These are phyloP conservation scores for Varanus salvator DNA, from an alignment of 2,113 vertebrate species.

Conservation along the genomic window DNA sequence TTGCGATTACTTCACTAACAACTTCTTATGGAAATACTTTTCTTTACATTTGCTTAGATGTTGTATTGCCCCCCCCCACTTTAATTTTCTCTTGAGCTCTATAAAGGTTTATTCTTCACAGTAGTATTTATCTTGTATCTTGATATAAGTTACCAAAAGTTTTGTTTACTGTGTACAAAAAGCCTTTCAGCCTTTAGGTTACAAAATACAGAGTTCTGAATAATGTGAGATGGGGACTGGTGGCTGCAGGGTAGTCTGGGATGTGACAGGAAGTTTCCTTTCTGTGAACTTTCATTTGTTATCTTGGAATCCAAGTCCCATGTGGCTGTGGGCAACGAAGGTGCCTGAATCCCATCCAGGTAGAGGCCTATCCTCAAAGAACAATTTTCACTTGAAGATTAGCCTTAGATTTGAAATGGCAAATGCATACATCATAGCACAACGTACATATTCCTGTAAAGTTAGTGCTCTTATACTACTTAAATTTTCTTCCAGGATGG, in stretches of 20 bases:
- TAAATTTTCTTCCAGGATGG: neutral
- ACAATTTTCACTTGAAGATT: neutral
- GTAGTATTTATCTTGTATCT: neutral
- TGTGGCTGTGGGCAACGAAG: neutral
- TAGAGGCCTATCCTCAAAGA: neutral
- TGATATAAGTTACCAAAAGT: neutral
- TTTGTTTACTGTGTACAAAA: neutral
- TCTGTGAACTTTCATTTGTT: neutral
- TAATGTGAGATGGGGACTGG: neutral
- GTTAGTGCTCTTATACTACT: neutral
- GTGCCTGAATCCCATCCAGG: neutral
- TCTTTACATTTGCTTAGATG: neutral
- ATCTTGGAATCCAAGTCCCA: neutral
- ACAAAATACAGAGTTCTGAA: neutral
- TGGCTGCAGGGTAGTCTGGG: neutral
- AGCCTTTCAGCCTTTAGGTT: neutral
- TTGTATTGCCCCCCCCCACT: neutral
- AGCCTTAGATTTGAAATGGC: neutral
- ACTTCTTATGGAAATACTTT: neutral
- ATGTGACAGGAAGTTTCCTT: neutral
- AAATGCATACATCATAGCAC: neutral
- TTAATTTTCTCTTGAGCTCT: neutral
- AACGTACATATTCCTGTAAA: no score
- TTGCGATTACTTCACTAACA: neutral
- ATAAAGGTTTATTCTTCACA: neutral